Evolutionary conservation across 1,140 invertebrate species (phyloP).

Genomic region (Halyomorpha halys): DNA sequence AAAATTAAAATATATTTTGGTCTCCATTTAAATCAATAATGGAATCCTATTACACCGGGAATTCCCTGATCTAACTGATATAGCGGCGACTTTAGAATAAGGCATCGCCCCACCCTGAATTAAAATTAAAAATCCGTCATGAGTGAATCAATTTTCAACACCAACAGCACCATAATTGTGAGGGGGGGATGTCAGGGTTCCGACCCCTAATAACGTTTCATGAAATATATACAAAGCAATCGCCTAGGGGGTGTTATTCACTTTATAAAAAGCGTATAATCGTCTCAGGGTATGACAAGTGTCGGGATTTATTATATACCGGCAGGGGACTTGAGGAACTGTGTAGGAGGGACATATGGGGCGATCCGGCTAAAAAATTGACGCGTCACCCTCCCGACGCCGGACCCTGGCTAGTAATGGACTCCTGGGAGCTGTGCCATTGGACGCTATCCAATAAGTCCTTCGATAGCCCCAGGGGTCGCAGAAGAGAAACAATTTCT

Average conservation of each 20-base stretch:
- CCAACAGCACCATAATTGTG: neutral
- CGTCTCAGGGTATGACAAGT: slow-evolving; percentile 2
- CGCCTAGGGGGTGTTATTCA: neutral
- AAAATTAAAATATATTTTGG: too few relatives aligned
- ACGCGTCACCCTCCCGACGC: neutral
- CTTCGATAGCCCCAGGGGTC: neutral
- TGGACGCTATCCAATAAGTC: neutral
- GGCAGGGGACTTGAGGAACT: neutral
- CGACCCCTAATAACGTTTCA: slow-evolving; percentile 10
- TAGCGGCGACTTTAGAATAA: neutral
- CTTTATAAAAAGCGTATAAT: slow-evolving; percentile 18
- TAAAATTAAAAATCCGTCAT: slow-evolving; percentile 13
- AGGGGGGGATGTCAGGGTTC: neutral
- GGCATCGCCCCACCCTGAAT: neutral
- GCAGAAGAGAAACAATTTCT: slow-evolving; percentile 16
- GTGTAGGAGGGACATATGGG: slow-evolving; percentile 7
- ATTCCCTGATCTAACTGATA: neutral
- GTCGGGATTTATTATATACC: slow-evolving; percentile 5
- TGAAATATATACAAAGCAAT: slow-evolving; percentile 16
- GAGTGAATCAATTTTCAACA: slow-evolving; percentile 17
- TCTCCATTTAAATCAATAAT: too few relatives aligned
- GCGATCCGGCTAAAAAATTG: slow-evolving; percentile 17
- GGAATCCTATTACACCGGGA: too few relatives aligned
- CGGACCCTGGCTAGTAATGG: neutral
- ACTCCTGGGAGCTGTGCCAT: too few relatives aligned